Evolutionary conservation across 2,797 vertebrate genomes (phyloP), one percentile per base, ranked within the genome.

Genomic region (Denticeps clupeoides): DNA sequence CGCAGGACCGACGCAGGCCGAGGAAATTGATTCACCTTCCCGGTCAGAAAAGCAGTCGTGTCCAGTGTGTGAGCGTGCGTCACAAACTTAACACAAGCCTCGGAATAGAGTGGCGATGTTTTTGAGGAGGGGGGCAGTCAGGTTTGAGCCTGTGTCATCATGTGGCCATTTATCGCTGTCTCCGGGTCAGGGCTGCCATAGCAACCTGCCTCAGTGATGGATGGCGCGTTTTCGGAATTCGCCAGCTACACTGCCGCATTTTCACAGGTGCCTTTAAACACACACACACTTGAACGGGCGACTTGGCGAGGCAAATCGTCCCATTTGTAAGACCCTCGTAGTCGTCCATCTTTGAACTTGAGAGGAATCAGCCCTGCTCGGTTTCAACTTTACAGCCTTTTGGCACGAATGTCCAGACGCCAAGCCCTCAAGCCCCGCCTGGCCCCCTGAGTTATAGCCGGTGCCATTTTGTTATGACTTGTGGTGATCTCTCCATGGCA

Each of bases 21-120:
- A 60, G 46, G 53, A 61, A 72, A 81, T 77, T 77, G 71, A 74
- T 79, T 74, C 70, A 62, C 56, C 55, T 59, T 65, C 55, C 51
- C 60, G 45, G 55, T 56, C 55, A 49, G 59, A 57, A 61, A 65
- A 53, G n/a, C n/a, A n/a, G n/a, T 47, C 33, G 32, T 32, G 12
- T 12, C 5, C 31, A 31, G 28, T 32, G 29, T 32, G n/a, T 13
- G 29, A 32, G 29, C 32, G 5, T 13, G 12, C 13, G n/a, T 32
- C 16, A 1, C 16, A 15, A 3, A 4, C 28, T 9, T 10, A 18
- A n/a, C n/a, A n/a, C n/a, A n/a, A n/a, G n/a, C 4, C 7, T 11
- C 15, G 7, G 18, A 16, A 31, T 18, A 32, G 11, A 18, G 40
- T 23, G 22, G 37, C 29, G 28, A 23, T 40, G 37, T n/a, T 2